phyloP scores from a whole-genome alignment of 2,888 invertebrate genomes.

The Pristionchus entomophagus region DNA sequence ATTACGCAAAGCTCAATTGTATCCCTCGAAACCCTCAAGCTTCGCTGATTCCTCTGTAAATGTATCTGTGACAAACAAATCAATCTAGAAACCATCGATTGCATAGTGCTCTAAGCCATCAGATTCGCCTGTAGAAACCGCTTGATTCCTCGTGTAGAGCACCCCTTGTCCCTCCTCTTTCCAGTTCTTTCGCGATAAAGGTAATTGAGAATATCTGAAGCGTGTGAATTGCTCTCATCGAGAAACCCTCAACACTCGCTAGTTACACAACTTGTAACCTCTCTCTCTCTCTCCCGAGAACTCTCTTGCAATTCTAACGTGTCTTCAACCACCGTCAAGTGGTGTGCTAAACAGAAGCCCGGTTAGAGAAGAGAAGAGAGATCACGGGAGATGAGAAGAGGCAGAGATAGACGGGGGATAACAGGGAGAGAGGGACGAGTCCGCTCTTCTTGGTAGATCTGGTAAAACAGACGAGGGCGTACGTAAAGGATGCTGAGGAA shows the following conservation, averaged over 20 bases:
- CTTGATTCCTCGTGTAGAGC: background rate
- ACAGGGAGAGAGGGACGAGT: conserved; percentile 26
- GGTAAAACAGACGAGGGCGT: conserved; percentile 40
- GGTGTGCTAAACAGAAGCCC: conserved; percentile 16
- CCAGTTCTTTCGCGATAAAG: conserved; percentile 32
- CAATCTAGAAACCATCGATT: background rate
- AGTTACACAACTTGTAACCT: conserved; percentile 29
- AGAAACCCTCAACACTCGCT: background rate
- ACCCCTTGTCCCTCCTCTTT: background rate
- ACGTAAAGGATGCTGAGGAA: conserved; percentile 35
- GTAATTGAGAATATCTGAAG: background rate
- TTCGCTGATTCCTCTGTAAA: conserved; percentile 23
- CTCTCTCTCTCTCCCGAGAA: background rate
- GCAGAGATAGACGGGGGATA: background rate
- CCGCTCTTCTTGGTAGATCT: conserved; percentile 38
- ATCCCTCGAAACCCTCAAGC: conserved; percentile 38
- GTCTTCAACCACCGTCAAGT: conserved; percentile 34
- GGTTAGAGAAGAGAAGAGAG: background rate
- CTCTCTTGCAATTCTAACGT: conserved; percentile 31
- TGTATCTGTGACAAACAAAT: conserved; percentile 38
- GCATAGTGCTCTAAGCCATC: no score
- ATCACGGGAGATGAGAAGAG: background rate
- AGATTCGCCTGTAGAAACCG: background rate
- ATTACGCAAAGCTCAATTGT: background rate
- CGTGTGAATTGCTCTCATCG: background rate